Evolutionary conservation across 1,140 invertebrate genomes (phyloP).

Genomic region (Mesaphorura yosii): DNA sequence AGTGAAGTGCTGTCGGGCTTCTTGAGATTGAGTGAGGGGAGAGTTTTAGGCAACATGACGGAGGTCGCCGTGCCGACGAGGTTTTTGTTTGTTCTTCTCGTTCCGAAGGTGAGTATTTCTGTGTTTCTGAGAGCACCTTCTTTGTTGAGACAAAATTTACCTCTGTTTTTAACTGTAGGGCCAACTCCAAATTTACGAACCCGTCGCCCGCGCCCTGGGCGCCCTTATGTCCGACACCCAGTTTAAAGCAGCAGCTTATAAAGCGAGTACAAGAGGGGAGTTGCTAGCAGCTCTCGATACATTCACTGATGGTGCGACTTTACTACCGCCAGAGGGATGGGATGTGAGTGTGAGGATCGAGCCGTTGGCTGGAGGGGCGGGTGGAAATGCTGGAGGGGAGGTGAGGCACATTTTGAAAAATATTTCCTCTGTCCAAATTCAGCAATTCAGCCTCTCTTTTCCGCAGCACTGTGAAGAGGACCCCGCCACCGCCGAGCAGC

Average conservation of each 20-base stretch:
- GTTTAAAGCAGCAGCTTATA: slow-evolving; percentile 36
- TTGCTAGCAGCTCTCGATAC: slow-evolving; percentile 37
- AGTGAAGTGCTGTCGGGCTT: no score
- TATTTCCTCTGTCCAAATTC: neutral
- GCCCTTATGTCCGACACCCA: slow-evolving; percentile 36
- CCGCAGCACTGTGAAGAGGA: no score
- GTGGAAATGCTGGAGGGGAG: neutral
- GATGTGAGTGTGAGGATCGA: slow-evolving; percentile 36
- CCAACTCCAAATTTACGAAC: slow-evolving; percentile 27
- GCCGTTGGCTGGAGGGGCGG: slow-evolving; percentile 31
- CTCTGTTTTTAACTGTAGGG: neutral
- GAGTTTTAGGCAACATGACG: slow-evolving; percentile 34
- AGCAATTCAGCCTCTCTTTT: no score
- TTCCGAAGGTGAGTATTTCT: slow-evolving; percentile 30
- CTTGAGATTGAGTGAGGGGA: slow-evolving; percentile 26
- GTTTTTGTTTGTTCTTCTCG: slow-evolving; percentile 36
- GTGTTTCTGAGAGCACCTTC: no score
- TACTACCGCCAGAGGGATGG: slow-evolving; percentile 39
- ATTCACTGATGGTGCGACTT: slow-evolving; percentile 36
- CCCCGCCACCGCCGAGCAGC: no score
- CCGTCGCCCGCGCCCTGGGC: slow-evolving; percentile 36
- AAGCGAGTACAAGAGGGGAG: slow-evolving; percentile 32
- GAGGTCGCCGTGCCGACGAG: slow-evolving; percentile 36
- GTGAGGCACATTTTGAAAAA: no score
- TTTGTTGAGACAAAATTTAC: neutral